These are phyloP conservation scores for Pica pica DNA, from an alignment of 2,113 vertebrate species.

Conservation along the genomic window DNA sequence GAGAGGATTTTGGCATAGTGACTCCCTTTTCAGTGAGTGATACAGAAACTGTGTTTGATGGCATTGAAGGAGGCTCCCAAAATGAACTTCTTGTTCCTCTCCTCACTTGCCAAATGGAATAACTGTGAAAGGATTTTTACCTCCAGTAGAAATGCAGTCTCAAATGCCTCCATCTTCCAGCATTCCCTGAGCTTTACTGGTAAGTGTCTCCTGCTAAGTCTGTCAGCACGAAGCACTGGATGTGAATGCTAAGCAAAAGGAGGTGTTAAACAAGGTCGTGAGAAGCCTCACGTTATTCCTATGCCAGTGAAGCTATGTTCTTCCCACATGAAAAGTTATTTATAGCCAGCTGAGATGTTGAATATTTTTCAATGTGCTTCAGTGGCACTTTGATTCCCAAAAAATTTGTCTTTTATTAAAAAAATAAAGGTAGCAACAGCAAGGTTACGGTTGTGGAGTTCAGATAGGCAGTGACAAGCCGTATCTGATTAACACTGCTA, in stretches of 20 bases:
- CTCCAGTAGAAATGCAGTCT: neutral
- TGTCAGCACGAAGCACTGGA: neutral
- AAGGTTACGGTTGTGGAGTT: neutral
- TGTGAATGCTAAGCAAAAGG: neutral
- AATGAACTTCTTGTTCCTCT: neutral
- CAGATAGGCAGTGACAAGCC: constrained; percentile 42
- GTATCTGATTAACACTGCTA: constrained; percentile 44
- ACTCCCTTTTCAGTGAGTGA: neutral
- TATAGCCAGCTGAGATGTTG: neutral
- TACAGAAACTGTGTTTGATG: neutral
- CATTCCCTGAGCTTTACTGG: neutral
- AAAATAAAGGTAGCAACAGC: constrained; percentile 28
- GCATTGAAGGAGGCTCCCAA: neutral
- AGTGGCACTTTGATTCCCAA: neutral
- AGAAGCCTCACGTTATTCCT: neutral
- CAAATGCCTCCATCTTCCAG: neutral
- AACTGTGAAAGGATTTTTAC: neutral
- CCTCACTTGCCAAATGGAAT: neutral
- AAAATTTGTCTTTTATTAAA: constrained; percentile 42
- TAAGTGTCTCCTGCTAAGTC: neutral
- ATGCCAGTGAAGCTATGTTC: neutral
- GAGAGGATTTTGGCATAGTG: neutral
- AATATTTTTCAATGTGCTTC: constrained; percentile 43
- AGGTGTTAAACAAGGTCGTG: neutral
- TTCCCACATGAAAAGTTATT: constrained; percentile 1